Conservation (phyloP, 1,140 invertebrate genomes). For the Philopotamus ludificatus region DNA sequence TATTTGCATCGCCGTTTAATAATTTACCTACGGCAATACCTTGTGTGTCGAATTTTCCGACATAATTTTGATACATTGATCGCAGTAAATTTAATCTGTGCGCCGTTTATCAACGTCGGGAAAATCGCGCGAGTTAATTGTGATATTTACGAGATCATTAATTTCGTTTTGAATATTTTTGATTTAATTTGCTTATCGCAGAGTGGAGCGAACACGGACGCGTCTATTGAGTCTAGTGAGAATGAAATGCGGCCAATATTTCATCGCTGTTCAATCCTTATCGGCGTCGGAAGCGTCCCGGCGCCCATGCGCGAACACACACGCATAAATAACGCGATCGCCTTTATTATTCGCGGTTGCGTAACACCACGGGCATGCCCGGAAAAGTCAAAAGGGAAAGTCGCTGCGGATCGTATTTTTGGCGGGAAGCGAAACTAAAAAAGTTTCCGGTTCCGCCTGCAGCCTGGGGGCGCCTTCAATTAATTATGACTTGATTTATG, state of each 20-base stretch:
- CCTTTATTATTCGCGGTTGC: constrained; percentile 12
- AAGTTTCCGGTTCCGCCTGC: neutral
- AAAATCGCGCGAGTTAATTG: too few species aligned
- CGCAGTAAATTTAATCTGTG: too few species aligned
- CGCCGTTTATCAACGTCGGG: too few species aligned
- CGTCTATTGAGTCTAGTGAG: too few species aligned
- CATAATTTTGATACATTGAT: too few species aligned
- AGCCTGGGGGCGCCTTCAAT: neutral
- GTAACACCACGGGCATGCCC: neutral
- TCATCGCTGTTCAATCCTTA: neutral
- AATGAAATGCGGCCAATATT: neutral
- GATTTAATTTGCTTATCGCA: too few species aligned
- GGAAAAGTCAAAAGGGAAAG: constrained; percentile 6
- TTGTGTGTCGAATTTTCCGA: too few species aligned
- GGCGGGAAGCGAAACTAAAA: neutral
- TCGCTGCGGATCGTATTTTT: neutral
- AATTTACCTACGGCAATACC: too few species aligned
- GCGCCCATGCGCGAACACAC: constrained; percentile 13
- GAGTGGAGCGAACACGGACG: too few species aligned
- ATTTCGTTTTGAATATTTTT: too few species aligned
- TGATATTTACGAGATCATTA: too few species aligned
- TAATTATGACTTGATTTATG: constrained; percentile 1
- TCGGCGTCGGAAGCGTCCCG: neutral
- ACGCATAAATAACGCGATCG: constrained; percentile 14
- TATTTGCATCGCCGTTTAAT: too few species aligned